Evolutionary conservation across 2,888 invertebrate genomes (phyloP), one percentile per base, ranked within the genome.

Genomic region (Dysmachus trigonus): DNA sequence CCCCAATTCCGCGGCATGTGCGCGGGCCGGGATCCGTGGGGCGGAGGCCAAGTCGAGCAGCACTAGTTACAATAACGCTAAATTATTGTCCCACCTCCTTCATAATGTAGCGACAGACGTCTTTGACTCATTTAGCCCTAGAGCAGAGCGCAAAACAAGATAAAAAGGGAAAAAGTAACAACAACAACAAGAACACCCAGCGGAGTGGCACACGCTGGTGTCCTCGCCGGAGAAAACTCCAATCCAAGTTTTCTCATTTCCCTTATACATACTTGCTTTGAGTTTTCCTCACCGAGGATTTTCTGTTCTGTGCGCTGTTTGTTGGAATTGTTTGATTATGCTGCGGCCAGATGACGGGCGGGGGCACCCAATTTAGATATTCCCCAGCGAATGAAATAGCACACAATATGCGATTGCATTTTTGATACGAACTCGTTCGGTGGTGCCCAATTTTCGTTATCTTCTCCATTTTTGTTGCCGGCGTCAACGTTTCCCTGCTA

Each of bases 191-290:
- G 10, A 62, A 18, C 62, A 13, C 38, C n/a, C 13, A 33, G 18
- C 33, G 51, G 51, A 18, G 79, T 62, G 35, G 33, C 10, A 81
- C 62, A 81, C 62, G 18, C 51, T 51, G 33, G 35, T 33, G 38
- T 72, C n/a, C 72, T 72, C 72, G 72, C n/a, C n/a, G 38, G 82
- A 41, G 83, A 83, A 83, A 83, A 83, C 35, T 83, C 71, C 38
- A 83, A 83, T 83, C 38, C 83, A 83, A 83, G 83, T 83, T 83
- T 83, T 83, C 83, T 72, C 71, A 83, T 83, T 83, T 83, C 38
- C 71, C 33, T n/a, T 10, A n/a, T n/a, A n/a, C n/a, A n/a, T n/a
- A 83, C 31, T 72, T 72, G 51, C 27, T 41, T 10, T 2, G 83
- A 83, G 72, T 83, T 83, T 83, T 33, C 71, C 35, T 33, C 79